Evolutionary conservation across 1,140 invertebrate genomes (phyloP).

Genomic region (Diorhabda carinulata): DNA sequence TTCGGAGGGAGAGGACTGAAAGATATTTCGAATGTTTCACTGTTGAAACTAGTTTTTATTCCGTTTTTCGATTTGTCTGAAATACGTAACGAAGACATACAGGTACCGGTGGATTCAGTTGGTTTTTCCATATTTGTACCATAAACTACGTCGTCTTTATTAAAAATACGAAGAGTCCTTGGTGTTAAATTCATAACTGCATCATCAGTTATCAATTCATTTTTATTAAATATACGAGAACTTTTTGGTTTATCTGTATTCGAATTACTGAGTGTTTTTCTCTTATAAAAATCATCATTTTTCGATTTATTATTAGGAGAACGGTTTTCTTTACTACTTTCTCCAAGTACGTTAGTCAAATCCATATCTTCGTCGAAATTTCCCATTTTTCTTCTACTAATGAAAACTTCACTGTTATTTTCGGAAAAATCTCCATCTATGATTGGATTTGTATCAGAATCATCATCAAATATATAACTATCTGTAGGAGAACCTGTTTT

Average conservation of each 20-base stretch:
- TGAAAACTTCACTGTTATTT: background rate
- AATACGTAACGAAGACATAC: constrained; percentile 11
- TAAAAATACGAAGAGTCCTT: constrained; percentile 1
- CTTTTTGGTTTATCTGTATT: background rate
- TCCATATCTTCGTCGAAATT: constrained; percentile 13
- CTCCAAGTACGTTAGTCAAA: background rate
- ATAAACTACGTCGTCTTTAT: background rate
- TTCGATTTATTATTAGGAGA: background rate
- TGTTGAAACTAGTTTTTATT: background rate
- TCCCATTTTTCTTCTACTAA: background rate
- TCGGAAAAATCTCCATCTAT: constrained; percentile 4
- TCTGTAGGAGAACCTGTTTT: background rate
- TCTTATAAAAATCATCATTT: background rate
- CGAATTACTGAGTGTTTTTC: background rate
- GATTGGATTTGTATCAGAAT: constrained; percentile 9
- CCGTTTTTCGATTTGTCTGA: constrained; percentile 4
- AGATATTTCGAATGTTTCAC: background rate
- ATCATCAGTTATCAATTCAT: background rate
- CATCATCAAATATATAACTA: background rate
- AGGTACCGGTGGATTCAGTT: background rate
- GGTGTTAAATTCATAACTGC: background rate
- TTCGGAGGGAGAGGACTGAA: constrained; percentile 12
- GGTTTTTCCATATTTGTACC: background rate
- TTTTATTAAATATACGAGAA: background rate
- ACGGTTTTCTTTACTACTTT: no score